Base-by-base conservation (phyloP, 2,113 vertebrate species). In the Coracopsis vasa region DNA sequence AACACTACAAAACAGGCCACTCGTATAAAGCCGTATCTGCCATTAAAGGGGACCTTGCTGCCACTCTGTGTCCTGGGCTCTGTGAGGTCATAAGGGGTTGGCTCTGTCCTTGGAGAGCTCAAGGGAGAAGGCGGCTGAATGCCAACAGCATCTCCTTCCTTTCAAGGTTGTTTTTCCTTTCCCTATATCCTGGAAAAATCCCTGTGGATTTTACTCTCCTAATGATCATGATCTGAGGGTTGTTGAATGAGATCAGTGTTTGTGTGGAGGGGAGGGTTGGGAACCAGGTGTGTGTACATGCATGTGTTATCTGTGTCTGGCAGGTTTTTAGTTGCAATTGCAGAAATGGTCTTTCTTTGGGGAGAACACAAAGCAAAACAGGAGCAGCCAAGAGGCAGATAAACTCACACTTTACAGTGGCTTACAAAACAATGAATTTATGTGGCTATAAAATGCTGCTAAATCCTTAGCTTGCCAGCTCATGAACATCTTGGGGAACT, bases 191-290 rank as follows among this genome's bases (percentile, higher is more conserved):
- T 58, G 66, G 78, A 23, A 83, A 84, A 93, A 88, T 47, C 67
- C 41, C 56, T 24, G 66, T 60, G 33, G 39, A 60, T 94, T 95
- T 94, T 78, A 71, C 78, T 75, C 39, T 74, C 90, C 77, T 95
- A 86, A 82, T 47, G 35, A 95, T 53, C 70, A 58, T 16, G 64
- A 93, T 97, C 67, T 92, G 64, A 90, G 39, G 44, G 39, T 88
- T 23, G 90, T 88, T 24, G 16, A n/a, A 73, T 90, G 77, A 86
- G 47, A 25, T 24, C 1, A 0, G 7, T 67, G 62, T 42, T 50
- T 8, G 0, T 42, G 50, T 18, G 19, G 47, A 87, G 42, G 33
- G 35, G 42, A 74, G 47, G 4, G 19, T 3, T 54, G 47, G 37
- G 51, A 77, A 31, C 33, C 24, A 54, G 61, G 17, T 80, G n/a